phyloP scores from a whole-genome alignment of 2,888 invertebrate species.

The Trichogramma evanescens region DNA sequence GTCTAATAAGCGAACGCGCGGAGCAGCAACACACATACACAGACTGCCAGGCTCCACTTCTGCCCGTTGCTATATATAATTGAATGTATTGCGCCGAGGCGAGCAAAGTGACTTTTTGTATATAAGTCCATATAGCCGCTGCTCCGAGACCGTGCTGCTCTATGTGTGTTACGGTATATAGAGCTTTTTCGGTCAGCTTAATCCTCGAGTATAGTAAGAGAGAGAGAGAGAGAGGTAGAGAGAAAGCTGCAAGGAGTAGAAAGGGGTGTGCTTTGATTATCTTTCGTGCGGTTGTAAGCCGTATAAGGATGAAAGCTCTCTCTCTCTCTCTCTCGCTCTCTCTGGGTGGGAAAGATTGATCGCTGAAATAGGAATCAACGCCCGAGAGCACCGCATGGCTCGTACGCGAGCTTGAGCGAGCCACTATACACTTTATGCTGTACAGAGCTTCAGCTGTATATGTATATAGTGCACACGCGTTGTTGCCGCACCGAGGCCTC shows the following conservation, averaged over 20 bases:
- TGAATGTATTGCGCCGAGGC: conserved; percentile 8
- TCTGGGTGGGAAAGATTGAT: conserved; percentile 10
- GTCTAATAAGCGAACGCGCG: too few relatives aligned
- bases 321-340: neutral
- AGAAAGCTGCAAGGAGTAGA: too few relatives aligned
- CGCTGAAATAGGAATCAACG: conserved; percentile 12
- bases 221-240: too few relatives aligned
- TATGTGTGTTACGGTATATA: too few relatives aligned
- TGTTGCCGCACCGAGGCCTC: too few relatives aligned
- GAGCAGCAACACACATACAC: too few relatives aligned
- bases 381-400: neutral
- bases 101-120: conserved; percentile 12
- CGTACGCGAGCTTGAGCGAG: too few relatives aligned
- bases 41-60: neutral
- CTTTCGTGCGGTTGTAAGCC: neutral
- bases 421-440: too few relatives aligned
- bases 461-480: too few relatives aligned
- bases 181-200: neutral
- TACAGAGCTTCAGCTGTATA: too few relatives aligned
- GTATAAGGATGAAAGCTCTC: too few relatives aligned
- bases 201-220: neutral
- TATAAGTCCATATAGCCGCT: neutral
- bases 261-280: conserved; percentile 6
- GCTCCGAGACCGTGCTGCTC: neutral
- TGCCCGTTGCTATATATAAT: neutral